Conservation (phyloP, 2,113 vertebrate species). For the Geococcyx californianus region DNA sequence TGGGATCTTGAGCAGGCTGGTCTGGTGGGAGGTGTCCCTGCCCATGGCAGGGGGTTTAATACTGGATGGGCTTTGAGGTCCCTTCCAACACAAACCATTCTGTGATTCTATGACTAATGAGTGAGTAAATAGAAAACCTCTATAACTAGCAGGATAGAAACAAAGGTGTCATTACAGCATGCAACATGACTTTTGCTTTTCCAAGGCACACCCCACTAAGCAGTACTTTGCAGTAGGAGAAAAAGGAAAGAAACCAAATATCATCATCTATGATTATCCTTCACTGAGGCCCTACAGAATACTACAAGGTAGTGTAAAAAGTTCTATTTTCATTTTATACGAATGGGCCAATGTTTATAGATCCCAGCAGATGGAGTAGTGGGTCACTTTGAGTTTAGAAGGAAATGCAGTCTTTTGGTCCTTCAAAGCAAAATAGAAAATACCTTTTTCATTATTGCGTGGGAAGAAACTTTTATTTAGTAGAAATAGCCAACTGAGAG, state of each 20-base stretch:
- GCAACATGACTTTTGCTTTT: constrained; percentile 49
- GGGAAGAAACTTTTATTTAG: neutral
- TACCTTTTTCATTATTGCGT: neutral
- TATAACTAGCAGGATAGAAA: neutral
- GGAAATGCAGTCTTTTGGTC: neutral
- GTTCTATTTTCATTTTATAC: neutral
- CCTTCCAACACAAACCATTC: too few relatives aligned
- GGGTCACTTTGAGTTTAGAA: neutral
- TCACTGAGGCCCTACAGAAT: constrained; percentile 83
- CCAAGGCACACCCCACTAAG: constrained; percentile 84
- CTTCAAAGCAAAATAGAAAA: neutral
- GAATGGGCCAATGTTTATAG: neutral
- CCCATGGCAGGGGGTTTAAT: too few relatives aligned
- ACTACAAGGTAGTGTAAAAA: constrained; percentile 80
- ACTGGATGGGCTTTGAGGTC: too few relatives aligned
- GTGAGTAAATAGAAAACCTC: neutral
- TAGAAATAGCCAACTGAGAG: neutral
- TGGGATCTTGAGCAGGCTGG: too few relatives aligned
- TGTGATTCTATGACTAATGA: too few relatives aligned
- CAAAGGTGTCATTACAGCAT: neutral
- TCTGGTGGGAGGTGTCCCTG: too few relatives aligned
- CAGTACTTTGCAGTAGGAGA: constrained; percentile 87
- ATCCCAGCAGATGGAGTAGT: constrained; percentile 16
- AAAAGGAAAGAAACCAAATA: constrained; percentile 84
- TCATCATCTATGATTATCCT: constrained; percentile 91